Evolutionary conservation across 2,888 invertebrate genomes (phyloP), one percentile per base, ranked within the genome.

Genomic region (Oxytorus armatus): DNA sequence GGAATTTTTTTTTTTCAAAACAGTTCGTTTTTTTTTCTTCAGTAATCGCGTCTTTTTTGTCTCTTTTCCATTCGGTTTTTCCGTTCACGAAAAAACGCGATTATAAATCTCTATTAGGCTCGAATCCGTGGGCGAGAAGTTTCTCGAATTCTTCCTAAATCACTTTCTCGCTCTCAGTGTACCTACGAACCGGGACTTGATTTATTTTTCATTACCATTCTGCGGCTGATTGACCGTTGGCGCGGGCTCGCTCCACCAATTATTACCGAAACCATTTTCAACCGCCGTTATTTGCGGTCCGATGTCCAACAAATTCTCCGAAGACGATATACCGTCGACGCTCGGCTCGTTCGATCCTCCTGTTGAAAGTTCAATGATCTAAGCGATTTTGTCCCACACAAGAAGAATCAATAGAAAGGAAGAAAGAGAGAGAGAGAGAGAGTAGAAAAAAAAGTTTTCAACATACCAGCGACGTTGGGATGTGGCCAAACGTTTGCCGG

Each of bases 221-320:
- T 86, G 88, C 63, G 87, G 86, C 55, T 89, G 90, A 83, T 85
- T 88, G 25, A 88, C 70, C 25, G 89, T 84, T 25, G 89, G 86
- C 4, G 85, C 79, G 53, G 91, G 89, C 63, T 86, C 85, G 59
- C 85, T 85, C 89, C 88, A 90, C 85, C 88, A 91, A 83, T 90
- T 91, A 47, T 79, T 83, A 61, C 82, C 81, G 76, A 87, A 88
- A 51, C 87, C 88, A 83, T 88, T 89, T 29, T 89, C 90, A 29
- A 86, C 84, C 5, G 87, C 84, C 5, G 86, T 81, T 25, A 86
- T 82, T 72, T 89, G 91, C 7, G 89, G 86, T 7, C 88, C 89
- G 21, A 88, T 86, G 70, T 91, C 90, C 75, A 90, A 83, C 65
- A 91, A 85, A 84, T 90, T 89, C 39, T 90, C 90, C 14, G 90